Evolutionary conservation across 1,140 invertebrate species (phyloP), one percentile per base, ranked within the genome.

Genomic region (Ceratitis capitata): DNA sequence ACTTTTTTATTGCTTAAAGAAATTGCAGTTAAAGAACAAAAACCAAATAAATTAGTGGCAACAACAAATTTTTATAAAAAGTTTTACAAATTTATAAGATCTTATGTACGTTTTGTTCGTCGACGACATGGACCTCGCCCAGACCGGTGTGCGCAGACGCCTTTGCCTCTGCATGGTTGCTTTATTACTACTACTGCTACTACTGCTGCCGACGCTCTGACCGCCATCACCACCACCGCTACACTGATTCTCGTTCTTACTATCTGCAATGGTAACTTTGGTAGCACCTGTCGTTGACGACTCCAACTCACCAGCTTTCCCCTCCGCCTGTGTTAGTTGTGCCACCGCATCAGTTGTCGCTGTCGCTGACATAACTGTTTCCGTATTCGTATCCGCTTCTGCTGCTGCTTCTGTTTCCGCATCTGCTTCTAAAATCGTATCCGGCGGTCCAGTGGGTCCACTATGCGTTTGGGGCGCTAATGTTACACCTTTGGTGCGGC

Each of bases 61-160:
- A 45, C 39, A 78, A 78, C 16, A 42, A 78, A 23, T 23, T 74
- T 78, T 3, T 14, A 51, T 56, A 56, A 83, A 61, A 83, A 85
- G 51, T 56, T 49, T n/a, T 2, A 58, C 35, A 82, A 82, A 78
- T 19, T 82, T 35, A 85, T 51, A 64, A 39, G 49, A 84, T 74
- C 35, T 32, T 83, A 86, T 85, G 90, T 91, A 91, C 90, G 90
- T 91, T 91, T 91, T 91, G 88, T 91, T 89, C 87, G 89, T 91
- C 86, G 90, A 90, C 90, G 69, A 78, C 69, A 91, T 91, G 92
- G 94, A 95, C 93, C 95, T 94, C 92, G 95, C 94, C 95, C 95
- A 95, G 89, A 95, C 94, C 89, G 95, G 95, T 91, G 95, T 95
- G 92, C 95, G 94, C 92, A 95, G 94, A 89, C 95, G 94, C 92